These are phyloP conservation scores for Ennomos erosarius DNA, from an alignment of 2,888 invertebrate genomes.

Conservation along the genomic window DNA sequence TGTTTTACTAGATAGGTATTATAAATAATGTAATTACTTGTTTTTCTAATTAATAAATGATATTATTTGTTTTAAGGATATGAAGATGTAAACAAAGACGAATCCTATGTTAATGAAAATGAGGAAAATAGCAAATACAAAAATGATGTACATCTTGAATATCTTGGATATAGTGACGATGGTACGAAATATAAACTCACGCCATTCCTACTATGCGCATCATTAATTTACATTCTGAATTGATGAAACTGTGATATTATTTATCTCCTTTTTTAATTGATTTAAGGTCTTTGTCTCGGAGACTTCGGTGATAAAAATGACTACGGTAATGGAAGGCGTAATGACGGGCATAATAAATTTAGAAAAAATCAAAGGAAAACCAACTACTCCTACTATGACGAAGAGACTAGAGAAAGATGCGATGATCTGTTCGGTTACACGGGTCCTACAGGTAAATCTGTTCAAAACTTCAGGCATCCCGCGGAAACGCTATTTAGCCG, in stretches of 20 bases:
- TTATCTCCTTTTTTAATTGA: too few relatives aligned
- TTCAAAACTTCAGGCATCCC: too few relatives aligned
- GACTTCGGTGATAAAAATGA: neutral
- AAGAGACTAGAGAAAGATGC: conserved; percentile 9
- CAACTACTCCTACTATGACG: conserved; percentile 7
- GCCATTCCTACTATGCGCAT: neutral
- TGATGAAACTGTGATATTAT: too few relatives aligned
- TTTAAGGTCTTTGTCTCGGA: conserved; percentile 1
- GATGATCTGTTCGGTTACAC: conserved; percentile 13
- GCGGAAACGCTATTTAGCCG: too few relatives aligned
- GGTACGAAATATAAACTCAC: neutral
- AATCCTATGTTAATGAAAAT: neutral
- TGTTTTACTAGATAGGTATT: too few relatives aligned
- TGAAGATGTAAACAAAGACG: conserved; percentile 6
- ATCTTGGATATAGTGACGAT: conserved; percentile 15
- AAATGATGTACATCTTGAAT: conserved; percentile 12
- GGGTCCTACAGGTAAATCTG: conserved; percentile 12
- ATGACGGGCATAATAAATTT: neutral
- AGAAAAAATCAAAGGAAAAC: neutral
- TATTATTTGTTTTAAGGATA: conserved; percentile 9
- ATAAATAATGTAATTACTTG: too few relatives aligned
- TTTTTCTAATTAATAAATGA: too few relatives aligned
- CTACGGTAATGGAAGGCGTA: neutral
- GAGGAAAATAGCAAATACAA: neutral
- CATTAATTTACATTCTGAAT: neutral